Evolutionary conservation across 2,113 vertebrate genomes (phyloP), one percentile per base, ranked within the genome.

Genomic region (Uria aalge): DNA sequence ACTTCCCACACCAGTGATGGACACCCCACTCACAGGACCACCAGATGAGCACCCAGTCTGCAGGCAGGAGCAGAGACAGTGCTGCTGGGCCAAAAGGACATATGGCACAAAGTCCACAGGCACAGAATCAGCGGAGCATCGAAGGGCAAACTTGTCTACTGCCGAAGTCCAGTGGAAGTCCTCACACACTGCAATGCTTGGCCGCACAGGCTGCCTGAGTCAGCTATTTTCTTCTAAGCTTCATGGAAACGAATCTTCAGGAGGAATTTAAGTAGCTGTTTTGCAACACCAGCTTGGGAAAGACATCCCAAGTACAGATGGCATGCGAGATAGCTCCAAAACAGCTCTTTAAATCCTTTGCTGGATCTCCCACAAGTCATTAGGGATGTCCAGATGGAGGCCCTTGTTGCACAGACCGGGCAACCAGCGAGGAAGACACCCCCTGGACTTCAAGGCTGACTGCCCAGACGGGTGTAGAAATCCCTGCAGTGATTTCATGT

Each of bases 241-340:
- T 92, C 94, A 75, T 92, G 94, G 95, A 96, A 96, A 94, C 40
- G 60, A 92, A 88, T 71, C 79, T 96, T 93, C 79, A 81, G 82
- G 73, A 95, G 76, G 94, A 96, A 96, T 96, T 95, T 91, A 81
- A 94, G 80, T 48, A 91, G 79, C 52, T 95, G 91, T 92, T 97
- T 96, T 86, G 83, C 80, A 97, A 94, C 68, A 81, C 68, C 94
- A 92, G 94, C 94, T 96, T 96, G 94, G 94, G 96, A 96, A 96
- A 95, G 92, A 95, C 80, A 85, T 82, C 88, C 92, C 64, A 92
- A 96, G 72, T 91, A 80, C 85, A 93, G 95, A 97, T 95, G 94
- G 92, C 79, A 92, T 93, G 92, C 0, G 7, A 94, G 94, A 96
- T 81, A 93, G 76, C 88, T 86, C 72, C 2, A 23, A 96, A 86